Evolutionary conservation across 2,888 invertebrate genomes (phyloP).

Genomic region (Endomychus coccineus): DNA sequence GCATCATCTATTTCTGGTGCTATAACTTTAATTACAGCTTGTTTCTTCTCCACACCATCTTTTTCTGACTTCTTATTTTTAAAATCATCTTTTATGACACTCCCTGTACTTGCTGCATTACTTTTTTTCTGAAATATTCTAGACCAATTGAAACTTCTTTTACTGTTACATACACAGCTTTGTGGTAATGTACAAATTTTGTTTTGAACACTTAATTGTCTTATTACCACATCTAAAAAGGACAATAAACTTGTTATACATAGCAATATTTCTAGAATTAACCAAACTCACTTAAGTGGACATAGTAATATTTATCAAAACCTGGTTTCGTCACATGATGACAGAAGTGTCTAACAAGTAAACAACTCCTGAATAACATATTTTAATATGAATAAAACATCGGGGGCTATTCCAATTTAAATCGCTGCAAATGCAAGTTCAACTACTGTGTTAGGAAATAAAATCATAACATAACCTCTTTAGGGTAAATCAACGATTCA

Average conservation of each 20-base stretch:
- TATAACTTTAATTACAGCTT: slow-evolving; percentile 26
- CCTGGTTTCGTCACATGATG: slow-evolving; percentile 5
- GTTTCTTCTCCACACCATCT: slow-evolving; percentile 9
- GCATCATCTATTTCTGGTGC: slow-evolving; percentile 26
- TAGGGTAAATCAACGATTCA: too few relatives aligned
- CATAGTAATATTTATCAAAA: slow-evolving; percentile 4
- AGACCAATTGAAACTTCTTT: slow-evolving; percentile 9
- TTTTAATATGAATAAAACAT: too few relatives aligned
- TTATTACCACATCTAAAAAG: slow-evolving; percentile 6
- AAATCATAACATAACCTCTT: too few relatives aligned
- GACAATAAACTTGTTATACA: too few relatives aligned
- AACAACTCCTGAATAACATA: slow-evolving; percentile 8
- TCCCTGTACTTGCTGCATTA: slow-evolving; percentile 2
- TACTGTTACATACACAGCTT: too few relatives aligned
- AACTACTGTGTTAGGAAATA: too few relatives aligned
- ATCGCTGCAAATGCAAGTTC: too few relatives aligned
- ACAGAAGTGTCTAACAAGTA: slow-evolving; percentile 6
- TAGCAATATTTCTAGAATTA: too few relatives aligned
- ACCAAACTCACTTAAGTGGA: too few relatives aligned
- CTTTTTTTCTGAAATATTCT: slow-evolving; percentile 8
- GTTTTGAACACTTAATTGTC: slow-evolving; percentile 5
- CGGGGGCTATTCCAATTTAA: too few relatives aligned
- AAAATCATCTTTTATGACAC: background rate
- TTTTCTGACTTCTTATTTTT: background rate
- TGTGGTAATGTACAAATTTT: slow-evolving; percentile 1